Evolutionary conservation across 1,140 invertebrate species (phyloP), one percentile per base, ranked within the genome.

Genomic region (Phortica variegata): DNA sequence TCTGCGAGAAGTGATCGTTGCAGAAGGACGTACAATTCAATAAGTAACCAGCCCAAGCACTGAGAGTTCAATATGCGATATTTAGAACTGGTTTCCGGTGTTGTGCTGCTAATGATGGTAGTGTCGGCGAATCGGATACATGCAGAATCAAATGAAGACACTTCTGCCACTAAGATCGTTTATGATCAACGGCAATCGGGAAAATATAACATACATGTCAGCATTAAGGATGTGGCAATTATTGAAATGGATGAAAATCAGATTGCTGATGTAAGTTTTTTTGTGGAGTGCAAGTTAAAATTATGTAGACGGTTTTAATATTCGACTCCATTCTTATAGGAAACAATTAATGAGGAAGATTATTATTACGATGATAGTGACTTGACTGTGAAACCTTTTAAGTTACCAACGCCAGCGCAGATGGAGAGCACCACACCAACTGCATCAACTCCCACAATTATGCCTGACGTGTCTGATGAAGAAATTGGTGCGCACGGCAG

Each of bases 141-240:
- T n/a, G n/a, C n/a, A n/a, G n/a, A n/a, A n/a, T n/a, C n/a, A n/a
- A n/a, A n/a, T n/a, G n/a, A n/a, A n/a, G n/a, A n/a, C n/a, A n/a
- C n/a, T n/a, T n/a, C n/a, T n/a, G n/a, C n/a, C n/a, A n/a, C n/a
- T n/a, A n/a, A n/a, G n/a, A n/a, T n/a, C n/a, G n/a, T 63, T 16
- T 87, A 84, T 69, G 87, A 90, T 75, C 87, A 90, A 68, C 82
- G 84, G 23, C 88, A 91, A 73, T 83, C 81, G 2, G 88, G 88
- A 3, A 83, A 88, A 48, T 79, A 87, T 52, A 90, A 91, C 75
- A 84, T 91, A 33, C 87, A 88, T 61, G 77, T 91, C 36, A 84
- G 87, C 65, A 73, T 90, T 40, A 89, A 89, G 76, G 85, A 90
- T 76, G 77, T 90, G 42, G 81, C 86, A 61, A 82, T 91, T 56